Base-by-base conservation (phyloP, 1,140 invertebrate species). In the Cyrtorhinus lividipennis region DNA sequence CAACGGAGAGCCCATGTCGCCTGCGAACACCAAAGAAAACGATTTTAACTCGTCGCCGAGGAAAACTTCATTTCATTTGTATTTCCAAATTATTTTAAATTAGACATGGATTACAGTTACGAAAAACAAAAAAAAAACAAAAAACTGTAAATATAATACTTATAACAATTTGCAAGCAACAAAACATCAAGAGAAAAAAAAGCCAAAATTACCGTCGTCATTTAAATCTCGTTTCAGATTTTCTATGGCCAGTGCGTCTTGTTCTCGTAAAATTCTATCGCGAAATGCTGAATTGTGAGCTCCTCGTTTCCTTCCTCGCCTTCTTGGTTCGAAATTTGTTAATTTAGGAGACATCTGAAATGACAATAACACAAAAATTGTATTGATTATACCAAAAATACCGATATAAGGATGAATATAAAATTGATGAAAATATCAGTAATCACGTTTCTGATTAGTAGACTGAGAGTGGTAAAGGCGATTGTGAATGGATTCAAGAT, bases 221-320 rank as follows among this genome's bases (percentile, higher is more conserved):
- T 63, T 62, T 24, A 67, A 30, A n/a, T 67, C 66, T 46, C 64
- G 61, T 25, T 67, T 65, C 2, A 67, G 56, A 30, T 61, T 65
- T 62, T 67, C 64, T 24, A 67, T 59, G 13, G 61, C 64, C 45
- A 67, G 18, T 1, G 25, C 20, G 23, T 63, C 62, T 23, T 13
- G 24, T 1, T 61, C 63, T 25, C 59, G 25, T 12, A 62, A n/a
- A 15, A 65, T 24, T 30, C 56, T 45, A 1, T 65, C 64, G 3
- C 64, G 26, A 58, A 62, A 61, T 1, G 64, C 60, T 23, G 59
- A 24, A 27, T 65, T 65, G 5, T 65, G 24, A 24, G 61, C 59
- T 44, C 62, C 56, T 44, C 65, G 56, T 45, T 61, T 63, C 12
- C 67, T 38, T 23, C 67, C 67, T 24, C 67, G 15, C 20, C 65